Base-by-base conservation (phyloP, 2,888 invertebrate genomes). In the Papilio demoleus region DNA sequence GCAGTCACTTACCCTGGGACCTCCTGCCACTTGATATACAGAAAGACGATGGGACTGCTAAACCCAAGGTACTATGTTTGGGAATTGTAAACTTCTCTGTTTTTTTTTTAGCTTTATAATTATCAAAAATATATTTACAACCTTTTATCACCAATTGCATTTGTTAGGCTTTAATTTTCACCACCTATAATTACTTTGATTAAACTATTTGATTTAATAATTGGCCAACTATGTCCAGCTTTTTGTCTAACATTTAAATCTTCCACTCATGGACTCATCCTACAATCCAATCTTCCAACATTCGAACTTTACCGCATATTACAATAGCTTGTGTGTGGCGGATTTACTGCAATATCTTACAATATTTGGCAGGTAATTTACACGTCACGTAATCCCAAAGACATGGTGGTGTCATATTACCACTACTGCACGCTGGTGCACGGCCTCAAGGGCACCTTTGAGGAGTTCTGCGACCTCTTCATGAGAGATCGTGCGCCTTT, bases 381-480 rank as follows among this genome's bases (percentile, higher is more conserved):
- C 85, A 95, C 97, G 0, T 94, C 96, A 0, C 94, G 98, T 61
- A 97, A 98, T 88, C 97, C 98, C 0, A 98, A 98, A 85, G 98
- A 98, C 83, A 95, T 96, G 79, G 96, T 96, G 71, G 97, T 98
- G 0, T 98, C 98, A 0, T 97, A 96, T 81, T 98, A 96, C 83
- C 95, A 97, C 85, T 97, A 97, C 84, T 97, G 95, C 81, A 94
- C 93, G 69, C 88, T 96, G 65, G 93, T 97, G 45, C 96, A 97
- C 75, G 94, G 94, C 0, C 86, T 94, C 14, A 88, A 92, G 70
- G 94, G 94, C 0, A 90, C 93, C 0, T 96, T 97, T 74, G 95
- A 96, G 50, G 95, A 96, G 68, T 97, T 96, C 81, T 95, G 95
- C 68, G 95, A 97, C 70, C 85, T 97, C 11, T 95, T 97, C 83